These are phyloP conservation scores for Lepidurus arcticus DNA, from an alignment of 1,140 invertebrate genomes.

Conservation along the genomic window DNA sequence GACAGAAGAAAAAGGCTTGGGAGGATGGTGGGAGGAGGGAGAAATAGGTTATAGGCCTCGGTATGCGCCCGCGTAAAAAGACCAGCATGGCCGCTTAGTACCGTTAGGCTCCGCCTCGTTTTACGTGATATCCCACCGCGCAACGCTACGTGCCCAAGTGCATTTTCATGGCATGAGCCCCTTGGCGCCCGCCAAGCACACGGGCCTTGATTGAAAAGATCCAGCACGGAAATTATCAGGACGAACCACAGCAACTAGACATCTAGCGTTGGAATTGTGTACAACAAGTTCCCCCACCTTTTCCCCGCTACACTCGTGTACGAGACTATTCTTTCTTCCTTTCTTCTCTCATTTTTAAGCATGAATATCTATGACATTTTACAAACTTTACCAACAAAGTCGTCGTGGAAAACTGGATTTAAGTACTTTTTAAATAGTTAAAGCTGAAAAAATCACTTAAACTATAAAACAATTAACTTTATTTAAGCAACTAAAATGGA, in stretches of 20 bases:
- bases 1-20: neutral
- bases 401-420: too few relatives aligned
- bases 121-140: neutral
- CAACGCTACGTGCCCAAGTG: neutral
- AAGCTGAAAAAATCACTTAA: too few relatives aligned
- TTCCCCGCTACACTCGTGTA: too few relatives aligned
- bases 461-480: too few relatives aligned
- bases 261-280: neutral
- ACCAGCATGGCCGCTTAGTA: constrained; percentile 12
- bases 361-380: too few relatives aligned
- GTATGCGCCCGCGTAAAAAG: constrained; percentile 16
- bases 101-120: neutral
- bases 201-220: neutral
- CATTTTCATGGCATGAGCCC: neutral
- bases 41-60: neutral
- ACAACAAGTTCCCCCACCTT: neutral
- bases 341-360: neutral
- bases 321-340: neutral
- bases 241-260: neutral
- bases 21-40: neutral
- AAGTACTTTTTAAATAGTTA: too few relatives aligned
- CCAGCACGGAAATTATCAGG: neutral
- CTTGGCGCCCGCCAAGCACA: neutral
- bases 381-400: too few relatives aligned
- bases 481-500: too few relatives aligned